A percentile compares a stretch with the other conserved stretches of the same genome.
These are phyloP conservation scores for Actinostola sp. DNA, from an alignment of 92 coral and sea anemone species.

Conservation along the genomic window DNA sequence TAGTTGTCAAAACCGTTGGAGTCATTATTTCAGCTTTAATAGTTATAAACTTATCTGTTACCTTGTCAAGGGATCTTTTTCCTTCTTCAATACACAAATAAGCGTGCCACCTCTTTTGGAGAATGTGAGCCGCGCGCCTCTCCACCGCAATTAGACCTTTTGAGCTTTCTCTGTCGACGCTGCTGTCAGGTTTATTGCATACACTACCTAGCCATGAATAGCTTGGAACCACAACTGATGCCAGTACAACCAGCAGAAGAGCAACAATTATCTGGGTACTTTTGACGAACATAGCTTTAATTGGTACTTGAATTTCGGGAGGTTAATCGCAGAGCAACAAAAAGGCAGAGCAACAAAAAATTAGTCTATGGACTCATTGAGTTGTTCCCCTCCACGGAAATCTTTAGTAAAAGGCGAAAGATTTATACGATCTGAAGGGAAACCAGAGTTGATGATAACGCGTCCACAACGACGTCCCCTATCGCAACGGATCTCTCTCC, in stretches of 20 bases:
- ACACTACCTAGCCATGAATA: background rate
- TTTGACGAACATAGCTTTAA: background rate
- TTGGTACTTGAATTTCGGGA: background rate
- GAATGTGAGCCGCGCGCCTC: background rate
- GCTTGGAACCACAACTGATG: background rate
- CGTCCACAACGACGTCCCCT: too few relatives aligned
- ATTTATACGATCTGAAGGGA: slow-evolving; percentile 59
- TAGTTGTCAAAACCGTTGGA: too few relatives aligned
- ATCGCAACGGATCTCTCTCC: too few relatives aligned
- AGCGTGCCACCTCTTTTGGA: background rate
- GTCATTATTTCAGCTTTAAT: too few relatives aligned
- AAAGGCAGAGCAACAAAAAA: slow-evolving; percentile 76
- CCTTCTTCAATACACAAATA: background rate
- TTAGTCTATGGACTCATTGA: slow-evolving; percentile 79
- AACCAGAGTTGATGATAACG: too few relatives aligned
- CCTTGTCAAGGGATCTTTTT: slow-evolving; percentile 4
- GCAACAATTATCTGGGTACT: background rate
- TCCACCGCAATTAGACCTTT: background rate
- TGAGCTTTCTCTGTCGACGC: background rate
- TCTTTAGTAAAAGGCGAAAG: slow-evolving; percentile 95
- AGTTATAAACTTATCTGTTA: too few relatives aligned
- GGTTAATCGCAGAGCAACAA: too few relatives aligned
- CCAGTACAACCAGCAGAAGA: background rate
- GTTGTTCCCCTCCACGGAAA: slow-evolving; percentile 94
- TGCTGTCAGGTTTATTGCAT: background rate